Conservation (phyloP, 2,797 vertebrate species). For the Chloroceryle amazona region DNA sequence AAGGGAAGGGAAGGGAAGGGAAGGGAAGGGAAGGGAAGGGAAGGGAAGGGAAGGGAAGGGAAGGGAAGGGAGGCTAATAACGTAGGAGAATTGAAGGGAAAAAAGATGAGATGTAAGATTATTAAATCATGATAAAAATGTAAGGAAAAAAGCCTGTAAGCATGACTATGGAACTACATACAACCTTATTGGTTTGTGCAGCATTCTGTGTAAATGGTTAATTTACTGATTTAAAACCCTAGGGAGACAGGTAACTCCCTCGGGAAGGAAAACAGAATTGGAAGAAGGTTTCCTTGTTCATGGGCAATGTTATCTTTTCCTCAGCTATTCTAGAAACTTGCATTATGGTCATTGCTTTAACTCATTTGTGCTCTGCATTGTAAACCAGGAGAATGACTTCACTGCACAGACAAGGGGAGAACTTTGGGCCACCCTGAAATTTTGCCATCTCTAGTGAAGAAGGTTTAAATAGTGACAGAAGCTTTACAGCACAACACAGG, state of each 20-base stretch:
- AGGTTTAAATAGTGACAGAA: slow-evolving; percentile 72
- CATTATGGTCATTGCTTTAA: not conserved
- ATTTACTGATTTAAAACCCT: not conserved
- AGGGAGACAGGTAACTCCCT: not conserved
- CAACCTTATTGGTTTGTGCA: not conserved
- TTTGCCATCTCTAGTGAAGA: slow-evolving; percentile 38
- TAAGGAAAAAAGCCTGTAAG: not conserved
- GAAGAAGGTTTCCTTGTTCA: not conserved
- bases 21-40: too few relatives aligned
- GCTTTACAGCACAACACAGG: slow-evolving; percentile 62
- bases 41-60: accelerated
- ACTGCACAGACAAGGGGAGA: not conserved
- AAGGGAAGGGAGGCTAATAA: not conserved
- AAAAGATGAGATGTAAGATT: not conserved
- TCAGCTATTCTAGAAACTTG: not conserved
- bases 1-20: too few relatives aligned
- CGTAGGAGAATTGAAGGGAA: not conserved
- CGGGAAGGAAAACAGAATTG: not conserved
- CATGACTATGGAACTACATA: not conserved
- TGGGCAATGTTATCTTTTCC: not conserved
- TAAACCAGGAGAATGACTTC: not conserved
- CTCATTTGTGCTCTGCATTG: not conserved
- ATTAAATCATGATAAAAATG: not conserved
- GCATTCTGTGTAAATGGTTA: not conserved
- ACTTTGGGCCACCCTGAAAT: slow-evolving; percentile 38